Percentiles rank a stretch among this genome's conserved stretches.
Conservation (phyloP, 2,113 vertebrate genomes). For the Calidris pugnax region DNA sequence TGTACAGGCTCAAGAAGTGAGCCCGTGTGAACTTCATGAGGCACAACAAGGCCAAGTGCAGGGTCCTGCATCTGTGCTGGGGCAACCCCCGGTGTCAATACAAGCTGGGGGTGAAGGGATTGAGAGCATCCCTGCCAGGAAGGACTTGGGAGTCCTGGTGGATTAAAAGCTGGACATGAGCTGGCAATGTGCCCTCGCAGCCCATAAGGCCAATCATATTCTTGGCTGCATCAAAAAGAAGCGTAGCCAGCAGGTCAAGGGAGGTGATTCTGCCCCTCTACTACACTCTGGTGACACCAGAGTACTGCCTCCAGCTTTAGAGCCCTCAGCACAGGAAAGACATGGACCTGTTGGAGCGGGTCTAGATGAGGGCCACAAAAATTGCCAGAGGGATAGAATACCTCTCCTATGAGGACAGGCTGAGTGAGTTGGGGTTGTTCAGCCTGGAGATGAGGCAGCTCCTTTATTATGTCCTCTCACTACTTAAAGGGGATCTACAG, state of each 20-base stretch:
- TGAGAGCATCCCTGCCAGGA: not conserved
- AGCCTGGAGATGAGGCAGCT: not conserved
- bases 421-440: not conserved
- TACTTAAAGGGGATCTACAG: not conserved
- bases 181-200: not conserved
- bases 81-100: not conserved
- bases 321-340: not conserved
- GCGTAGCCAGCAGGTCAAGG: not conserved
- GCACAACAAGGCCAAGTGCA: not conserved
- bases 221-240: not conserved
- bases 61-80: not conserved
- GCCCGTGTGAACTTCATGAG: too few species aligned
- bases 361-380: not conserved
- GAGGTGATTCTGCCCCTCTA: not conserved
- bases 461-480: not conserved
- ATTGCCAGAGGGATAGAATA: not conserved
- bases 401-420: not conserved
- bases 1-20: too few species aligned
- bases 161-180: not conserved
- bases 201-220: not conserved
- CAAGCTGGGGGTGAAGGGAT: not conserved
- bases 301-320: not conserved
- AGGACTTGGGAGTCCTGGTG: not conserved
- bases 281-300: not conserved
- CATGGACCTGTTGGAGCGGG: not conserved